Evolutionary conservation across 1,140 invertebrate genomes (phyloP).

Genomic region (Lithobius niger): DNA sequence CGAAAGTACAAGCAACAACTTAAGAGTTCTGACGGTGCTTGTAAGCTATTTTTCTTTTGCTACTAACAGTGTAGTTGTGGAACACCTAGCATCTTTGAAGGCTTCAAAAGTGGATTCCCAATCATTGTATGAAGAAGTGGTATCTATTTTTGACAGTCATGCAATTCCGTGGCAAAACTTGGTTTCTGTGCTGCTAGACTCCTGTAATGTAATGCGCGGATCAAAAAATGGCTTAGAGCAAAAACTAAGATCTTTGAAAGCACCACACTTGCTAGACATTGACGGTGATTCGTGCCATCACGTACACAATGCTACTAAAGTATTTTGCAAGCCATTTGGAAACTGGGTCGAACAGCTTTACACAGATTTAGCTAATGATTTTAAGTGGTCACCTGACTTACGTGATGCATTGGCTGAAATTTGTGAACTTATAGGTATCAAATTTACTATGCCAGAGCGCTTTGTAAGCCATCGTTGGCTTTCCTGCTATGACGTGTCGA

Average conservation of each 20-base stretch:
- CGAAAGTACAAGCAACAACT: slow-evolving; percentile 17
- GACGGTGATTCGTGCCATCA: slow-evolving; percentile 25
- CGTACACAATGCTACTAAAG: slow-evolving; percentile 19
- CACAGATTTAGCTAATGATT: slow-evolving; percentile 20
- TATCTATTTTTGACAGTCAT: neutral
- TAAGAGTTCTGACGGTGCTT: slow-evolving; percentile 15
- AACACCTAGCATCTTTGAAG: neutral
- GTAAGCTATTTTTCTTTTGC: too few relatives aligned
- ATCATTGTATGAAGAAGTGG: slow-evolving; percentile 13
- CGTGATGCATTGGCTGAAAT: slow-evolving; percentile 17
- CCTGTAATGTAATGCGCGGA: slow-evolving; percentile 23
- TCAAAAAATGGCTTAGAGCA: slow-evolving; percentile 21
- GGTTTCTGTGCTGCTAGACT: slow-evolving; percentile 22
- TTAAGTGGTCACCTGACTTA: slow-evolving; percentile 21
- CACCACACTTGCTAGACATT: slow-evolving; percentile 21
- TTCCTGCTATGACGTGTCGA: slow-evolving; percentile 19
- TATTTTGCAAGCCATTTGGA: slow-evolving; percentile 22
- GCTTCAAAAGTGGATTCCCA: neutral
- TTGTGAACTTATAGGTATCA: slow-evolving; percentile 15
- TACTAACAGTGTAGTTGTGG: slow-evolving; percentile 5
- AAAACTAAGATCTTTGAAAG: slow-evolving; percentile 14
- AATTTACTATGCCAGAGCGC: slow-evolving; percentile 18
- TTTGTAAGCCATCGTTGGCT: slow-evolving; percentile 20
- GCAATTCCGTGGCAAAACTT: slow-evolving; percentile 14
- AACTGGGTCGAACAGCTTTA: slow-evolving; percentile 15